phyloP scores from a whole-genome alignment of 1,140 invertebrate genomes.

The Dryas iulia region DNA sequence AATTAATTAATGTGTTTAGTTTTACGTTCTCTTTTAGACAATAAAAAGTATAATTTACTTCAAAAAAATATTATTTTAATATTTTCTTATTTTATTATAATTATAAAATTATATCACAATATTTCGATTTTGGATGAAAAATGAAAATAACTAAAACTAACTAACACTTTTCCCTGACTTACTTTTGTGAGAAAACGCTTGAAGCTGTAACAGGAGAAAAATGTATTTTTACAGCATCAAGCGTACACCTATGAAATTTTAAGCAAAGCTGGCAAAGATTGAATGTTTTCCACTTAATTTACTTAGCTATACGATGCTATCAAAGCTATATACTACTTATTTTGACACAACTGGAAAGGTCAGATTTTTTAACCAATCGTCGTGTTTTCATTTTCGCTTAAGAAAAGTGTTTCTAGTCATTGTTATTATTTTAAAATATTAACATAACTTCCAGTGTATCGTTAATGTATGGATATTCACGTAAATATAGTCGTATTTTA shows the following conservation, averaged over 20 bases:
- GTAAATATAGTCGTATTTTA: neutral
- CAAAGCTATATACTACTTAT: neutral
- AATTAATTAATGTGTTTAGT: neutral
- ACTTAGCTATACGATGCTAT: neutral
- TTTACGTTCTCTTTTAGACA: neutral
- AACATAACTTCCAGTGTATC: neutral
- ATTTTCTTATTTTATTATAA: too few relatives aligned
- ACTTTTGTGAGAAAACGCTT: too few relatives aligned
- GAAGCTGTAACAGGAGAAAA: too few relatives aligned
- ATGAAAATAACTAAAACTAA: too few relatives aligned
- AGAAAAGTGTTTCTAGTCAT: neutral
- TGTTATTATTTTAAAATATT: neutral
- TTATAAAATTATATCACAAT: too few relatives aligned
- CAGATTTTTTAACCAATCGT: neutral
- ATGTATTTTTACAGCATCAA: too few relatives aligned
- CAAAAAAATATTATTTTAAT: too few relatives aligned
- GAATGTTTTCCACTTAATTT: neutral
- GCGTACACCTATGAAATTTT: too few relatives aligned
- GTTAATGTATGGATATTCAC: too few relatives aligned
- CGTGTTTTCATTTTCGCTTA: neutral
- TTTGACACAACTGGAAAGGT: neutral
- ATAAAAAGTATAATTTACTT: neutral
- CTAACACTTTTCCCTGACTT: too few relatives aligned
- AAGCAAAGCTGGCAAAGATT: neutral
- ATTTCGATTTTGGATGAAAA: too few relatives aligned